Conservation (phyloP, 2,113 vertebrate genomes). For the Gopherus evgoodei region DNA sequence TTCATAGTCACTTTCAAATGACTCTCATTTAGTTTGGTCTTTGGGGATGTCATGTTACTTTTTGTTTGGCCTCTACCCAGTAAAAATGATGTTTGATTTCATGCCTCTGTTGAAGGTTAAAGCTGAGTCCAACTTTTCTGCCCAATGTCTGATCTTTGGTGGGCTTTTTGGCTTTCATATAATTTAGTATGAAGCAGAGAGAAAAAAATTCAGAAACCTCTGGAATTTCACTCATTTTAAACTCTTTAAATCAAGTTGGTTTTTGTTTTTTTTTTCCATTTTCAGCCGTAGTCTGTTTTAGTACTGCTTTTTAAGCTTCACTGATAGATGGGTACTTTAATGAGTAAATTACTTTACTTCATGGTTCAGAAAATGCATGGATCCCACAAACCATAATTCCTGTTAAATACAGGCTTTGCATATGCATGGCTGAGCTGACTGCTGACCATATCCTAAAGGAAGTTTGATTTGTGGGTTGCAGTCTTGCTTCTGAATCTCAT, state of each 20-base stretch:
- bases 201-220: neutral
- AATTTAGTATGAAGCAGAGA: neutral
- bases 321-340: neutral
- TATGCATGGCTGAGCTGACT: neutral
- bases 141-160: neutral
- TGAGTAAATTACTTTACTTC: neutral
- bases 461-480: neutral
- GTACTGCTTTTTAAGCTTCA: neutral
- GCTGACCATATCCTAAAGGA: neutral
- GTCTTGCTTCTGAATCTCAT: neutral
- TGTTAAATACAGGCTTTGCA: neutral
- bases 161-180: neutral
- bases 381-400: neutral
- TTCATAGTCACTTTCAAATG: neutral
- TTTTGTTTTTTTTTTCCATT: neutral
- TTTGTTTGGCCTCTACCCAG: neutral
- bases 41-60: neutral
- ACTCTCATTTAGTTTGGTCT: neutral
- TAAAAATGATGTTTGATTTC: conserved; percentile 8
- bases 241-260: neutral
- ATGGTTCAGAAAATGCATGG: neutral
- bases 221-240: neutral
- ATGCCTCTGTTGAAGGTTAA: neutral
- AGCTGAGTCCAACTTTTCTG: neutral
- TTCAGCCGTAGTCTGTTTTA: neutral